A percentile compares a stretch with the other conserved stretches of the same genome.
These are phyloP conservation scores for Euclidia mi DNA, from an alignment of 2,888 invertebrate species.

Conservation along the genomic window DNA sequence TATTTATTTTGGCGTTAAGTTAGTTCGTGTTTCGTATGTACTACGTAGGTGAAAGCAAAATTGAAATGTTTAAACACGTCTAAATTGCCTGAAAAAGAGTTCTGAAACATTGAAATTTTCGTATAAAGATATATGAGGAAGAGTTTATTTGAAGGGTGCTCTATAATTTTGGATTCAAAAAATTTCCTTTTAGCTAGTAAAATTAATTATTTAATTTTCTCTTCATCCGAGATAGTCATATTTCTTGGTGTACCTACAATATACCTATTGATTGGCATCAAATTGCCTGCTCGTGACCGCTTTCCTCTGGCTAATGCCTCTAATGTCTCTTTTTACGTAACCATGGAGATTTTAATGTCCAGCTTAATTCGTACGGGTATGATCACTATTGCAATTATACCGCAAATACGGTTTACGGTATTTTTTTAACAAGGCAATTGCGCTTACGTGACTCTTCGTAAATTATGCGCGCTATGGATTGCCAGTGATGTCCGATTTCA, in stretches of 20 bases:
- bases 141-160: no score
- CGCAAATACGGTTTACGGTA: conserved; percentile 4
- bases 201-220: not conserved
- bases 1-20: no score
- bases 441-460: not conserved
- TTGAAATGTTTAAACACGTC: no score
- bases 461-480: not conserved
- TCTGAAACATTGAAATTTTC: no score
- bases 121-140: no score
- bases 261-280: conserved; percentile 82
- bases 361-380: conserved; percentile 41
- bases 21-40: no score
- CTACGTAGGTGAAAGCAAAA: no score
- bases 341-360: conserved; percentile 51
- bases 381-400: conserved; percentile 48
- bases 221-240: conserved; percentile 2
- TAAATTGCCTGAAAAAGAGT: no score
- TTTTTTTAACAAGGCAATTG: conserved; percentile 17
- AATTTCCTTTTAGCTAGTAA: no score
- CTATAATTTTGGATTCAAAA: no score
- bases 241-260: conserved; percentile 30
- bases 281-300: conserved; percentile 84
- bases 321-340: conserved; percentile 85
- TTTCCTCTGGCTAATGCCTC: conserved; percentile 66
- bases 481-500: not conserved